Evolutionary conservation across 2,797 vertebrate genomes (phyloP).

Genomic region (Sciurus carolinensis): DNA sequence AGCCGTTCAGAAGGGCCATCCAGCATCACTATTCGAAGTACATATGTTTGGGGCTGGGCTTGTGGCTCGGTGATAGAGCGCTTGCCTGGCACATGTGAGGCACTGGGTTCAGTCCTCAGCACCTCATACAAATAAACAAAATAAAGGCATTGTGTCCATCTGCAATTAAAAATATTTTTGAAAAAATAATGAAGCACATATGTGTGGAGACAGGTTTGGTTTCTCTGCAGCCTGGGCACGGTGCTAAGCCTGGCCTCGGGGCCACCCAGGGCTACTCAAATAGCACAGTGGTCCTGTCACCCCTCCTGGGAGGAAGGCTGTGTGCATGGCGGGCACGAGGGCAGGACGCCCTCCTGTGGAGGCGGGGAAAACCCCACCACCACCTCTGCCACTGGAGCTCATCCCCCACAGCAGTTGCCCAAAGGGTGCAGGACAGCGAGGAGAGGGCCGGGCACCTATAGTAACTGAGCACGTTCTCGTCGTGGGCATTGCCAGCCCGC

Average conservation of each 20-base stretch:
- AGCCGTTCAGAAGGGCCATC: background rate
- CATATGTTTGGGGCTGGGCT: no score
- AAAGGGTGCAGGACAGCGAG: fast-evolving
- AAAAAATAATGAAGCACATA: no score
- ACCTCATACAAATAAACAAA: no score
- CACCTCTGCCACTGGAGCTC: fast-evolving
- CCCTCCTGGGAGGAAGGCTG: background rate
- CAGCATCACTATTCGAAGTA: background rate
- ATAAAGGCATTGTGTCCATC: no score
- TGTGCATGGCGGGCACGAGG: fast-evolving
- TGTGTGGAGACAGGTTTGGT: background rate
- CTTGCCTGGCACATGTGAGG: no score
- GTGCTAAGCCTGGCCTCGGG: background rate
- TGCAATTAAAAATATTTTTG: no score
- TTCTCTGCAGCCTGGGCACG: background rate
- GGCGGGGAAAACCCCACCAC: background rate
- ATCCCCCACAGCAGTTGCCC: background rate
- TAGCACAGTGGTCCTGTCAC: background rate
- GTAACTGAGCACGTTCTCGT: constrained; percentile 97
- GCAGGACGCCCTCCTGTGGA: background rate
- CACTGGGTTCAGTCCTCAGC: no score
- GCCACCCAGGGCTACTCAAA: fast-evolving
- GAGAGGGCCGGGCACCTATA: constrained; percentile 92
- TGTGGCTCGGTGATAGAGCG: no score
- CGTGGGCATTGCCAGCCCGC: constrained; percentile 95